Evolutionary conservation across 2,113 vertebrate genomes (phyloP).

Genomic region (Leucoraja erinaceus): DNA sequence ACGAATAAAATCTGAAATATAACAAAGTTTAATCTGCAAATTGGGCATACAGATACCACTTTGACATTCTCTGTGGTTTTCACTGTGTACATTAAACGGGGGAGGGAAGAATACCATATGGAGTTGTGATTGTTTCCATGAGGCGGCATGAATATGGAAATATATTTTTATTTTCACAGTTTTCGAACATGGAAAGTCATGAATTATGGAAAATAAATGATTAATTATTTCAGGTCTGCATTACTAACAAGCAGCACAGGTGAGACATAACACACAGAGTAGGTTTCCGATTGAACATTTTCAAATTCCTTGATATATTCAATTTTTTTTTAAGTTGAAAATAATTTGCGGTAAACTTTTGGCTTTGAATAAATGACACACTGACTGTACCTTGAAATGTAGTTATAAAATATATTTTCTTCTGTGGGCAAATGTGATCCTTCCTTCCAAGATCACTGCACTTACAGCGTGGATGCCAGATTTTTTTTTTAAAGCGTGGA

Average conservation of each 20-base stretch:
- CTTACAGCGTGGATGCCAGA: neutral
- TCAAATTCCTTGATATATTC: neutral
- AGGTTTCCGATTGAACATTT: neutral
- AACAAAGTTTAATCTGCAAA: neutral
- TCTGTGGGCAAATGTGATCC: neutral
- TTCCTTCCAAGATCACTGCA: neutral
- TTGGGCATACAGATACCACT: neutral
- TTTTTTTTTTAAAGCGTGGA: neutral
- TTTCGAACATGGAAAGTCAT: neutral
- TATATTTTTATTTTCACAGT: slow-evolving; percentile 8
- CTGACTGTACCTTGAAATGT: neutral
- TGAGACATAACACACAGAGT: neutral
- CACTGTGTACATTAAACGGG: neutral
- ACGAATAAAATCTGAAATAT: neutral
- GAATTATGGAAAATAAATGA: slow-evolving; percentile 31
- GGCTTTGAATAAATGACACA: neutral
- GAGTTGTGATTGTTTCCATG: neutral
- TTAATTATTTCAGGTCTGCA: neutral
- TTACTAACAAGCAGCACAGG: neutral
- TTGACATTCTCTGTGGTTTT: neutral
- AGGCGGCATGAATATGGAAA: slow-evolving; percentile 18
- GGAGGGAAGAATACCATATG: neutral
- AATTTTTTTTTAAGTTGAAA: neutral
- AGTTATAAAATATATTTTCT: neutral
- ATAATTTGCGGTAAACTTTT: neutral